Evolutionary conservation across 2,113 vertebrate genomes (phyloP), one percentile per base, ranked within the genome.

Genomic region (Grantiella picta): DNA sequence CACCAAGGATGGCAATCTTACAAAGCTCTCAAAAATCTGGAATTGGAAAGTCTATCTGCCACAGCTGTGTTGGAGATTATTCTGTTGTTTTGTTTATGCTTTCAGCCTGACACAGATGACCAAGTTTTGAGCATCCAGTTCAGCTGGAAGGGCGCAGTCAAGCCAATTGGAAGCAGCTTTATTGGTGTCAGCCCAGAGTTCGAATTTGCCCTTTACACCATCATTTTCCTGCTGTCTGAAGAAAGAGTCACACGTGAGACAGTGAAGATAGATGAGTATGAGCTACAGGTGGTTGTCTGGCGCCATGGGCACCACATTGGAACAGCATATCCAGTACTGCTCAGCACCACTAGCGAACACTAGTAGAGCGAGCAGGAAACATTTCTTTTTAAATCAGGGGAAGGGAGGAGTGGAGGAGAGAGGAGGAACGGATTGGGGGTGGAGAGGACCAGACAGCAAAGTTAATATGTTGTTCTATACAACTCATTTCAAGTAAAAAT

Each of bases 51-150:
- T 72, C 9, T 61, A 19, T 20, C 60, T 59, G 10, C 36, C 72
- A 73, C 50, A 47, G 15, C 31, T 78, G 49, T 56, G 23, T 35
- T 69, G 47, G 18, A 69, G 27, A 33, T 44, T 31, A 65, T 57
- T 86, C 45, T 49, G 5, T 49, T 77, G 50, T 66, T 94, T 60
- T 82, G 7, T 76, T 88, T 86, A 33, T 73, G 28, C 18, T 90
- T 81, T 47, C 95, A 99, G 98, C 98, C 98, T 10, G 98, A 98
- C 90, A 96, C 97, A 47, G 98, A 99, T 8, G 98, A 99, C 94
- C 98, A 98, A 14, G 97, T 99, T 87, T 93, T 99, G 92, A 99
- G 96, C 93, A 98, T 99, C 72, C 99, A 99, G 97, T 99, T 99
- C 97, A 98, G 98, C 82, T 99, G 98, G 98, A 99, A 98, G 80